A percentile compares a stretch with the other conserved stretches of the same genome.
These are phyloP conservation scores for Clinocottus analis DNA, from an alignment of 2,113 vertebrate species.

Conservation along the genomic window DNA sequence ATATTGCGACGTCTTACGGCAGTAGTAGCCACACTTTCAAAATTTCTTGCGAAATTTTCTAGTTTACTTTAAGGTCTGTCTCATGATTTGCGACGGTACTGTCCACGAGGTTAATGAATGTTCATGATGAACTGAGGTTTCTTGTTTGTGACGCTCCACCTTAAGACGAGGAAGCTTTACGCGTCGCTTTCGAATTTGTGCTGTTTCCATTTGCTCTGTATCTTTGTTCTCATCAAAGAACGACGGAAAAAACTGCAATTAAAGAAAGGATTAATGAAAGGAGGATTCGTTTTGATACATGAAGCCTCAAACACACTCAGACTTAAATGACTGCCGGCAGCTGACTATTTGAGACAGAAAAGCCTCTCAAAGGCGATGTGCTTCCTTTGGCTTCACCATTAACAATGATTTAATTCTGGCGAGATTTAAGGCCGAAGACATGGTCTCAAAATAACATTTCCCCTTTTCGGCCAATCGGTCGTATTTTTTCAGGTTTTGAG, in stretches of 20 bases:
- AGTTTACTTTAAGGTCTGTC: slow-evolving; percentile 1
- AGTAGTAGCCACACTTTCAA: too few species aligned
- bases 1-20: too few species aligned
- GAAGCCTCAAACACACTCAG: background rate
- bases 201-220: background rate
- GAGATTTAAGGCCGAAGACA: background rate
- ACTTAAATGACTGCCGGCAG: background rate
- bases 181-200: background rate
- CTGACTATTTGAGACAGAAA: background rate
- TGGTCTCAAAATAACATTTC: background rate
- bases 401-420: background rate
- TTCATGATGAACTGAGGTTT: slow-evolving; percentile 1
- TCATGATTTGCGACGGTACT: background rate
- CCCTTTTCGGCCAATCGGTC: background rate
- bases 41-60: too few species aligned
- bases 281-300: background rate
- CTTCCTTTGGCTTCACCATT: background rate
- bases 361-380: background rate
- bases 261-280: background rate
- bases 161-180: slow-evolving; percentile 2
- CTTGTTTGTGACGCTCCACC: background rate
- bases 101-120: background rate
- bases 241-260: background rate
- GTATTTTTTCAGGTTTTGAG: background rate
- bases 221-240: background rate